Percentiles rank a stretch among this genome's conserved stretches.
These are phyloP conservation scores for Phthorimaea operculella DNA, from an alignment of 1,140 invertebrate species.

Conservation along the genomic window DNA sequence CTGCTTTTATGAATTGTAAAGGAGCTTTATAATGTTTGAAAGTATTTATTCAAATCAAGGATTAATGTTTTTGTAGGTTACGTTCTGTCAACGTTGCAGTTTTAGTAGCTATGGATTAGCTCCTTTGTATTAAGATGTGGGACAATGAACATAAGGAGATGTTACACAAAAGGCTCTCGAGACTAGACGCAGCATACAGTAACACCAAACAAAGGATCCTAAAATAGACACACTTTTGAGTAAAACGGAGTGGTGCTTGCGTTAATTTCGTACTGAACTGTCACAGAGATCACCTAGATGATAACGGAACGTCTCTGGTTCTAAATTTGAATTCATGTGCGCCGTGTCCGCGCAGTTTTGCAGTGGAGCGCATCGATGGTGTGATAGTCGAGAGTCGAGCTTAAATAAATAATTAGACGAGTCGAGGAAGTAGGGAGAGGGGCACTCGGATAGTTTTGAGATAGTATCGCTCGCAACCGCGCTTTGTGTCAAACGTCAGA, in stretches of 20 bases:
- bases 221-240: neutral
- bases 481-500: conserved; percentile 67
- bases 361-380: conserved; percentile 57
- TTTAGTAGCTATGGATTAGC: neutral
- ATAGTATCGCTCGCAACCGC: conserved; percentile 58
- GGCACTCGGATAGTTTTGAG: conserved; percentile 48
- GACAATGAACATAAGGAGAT: neutral
- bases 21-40: neutral
- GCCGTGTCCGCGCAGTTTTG: conserved; percentile 39
- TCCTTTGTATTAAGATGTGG: conserved; percentile 6
- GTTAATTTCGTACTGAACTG: conserved; percentile 25
- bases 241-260: neutral
- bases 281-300: conserved; percentile 48
- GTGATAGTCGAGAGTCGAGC: conserved; percentile 38
- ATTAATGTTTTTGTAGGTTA: neutral
- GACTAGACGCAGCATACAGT: neutral
- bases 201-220: neutral
- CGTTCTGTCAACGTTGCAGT: neutral
- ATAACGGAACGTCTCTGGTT: conserved; percentile 43
- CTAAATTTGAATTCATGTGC: conserved; percentile 58
- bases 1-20: neutral
- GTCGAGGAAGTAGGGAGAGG: conserved; percentile 16
- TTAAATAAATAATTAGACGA: conserved; percentile 65
- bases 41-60: neutral
- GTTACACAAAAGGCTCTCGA: conserved; percentile 4